Evolutionary conservation across 2,797 vertebrate genomes (phyloP).

Genomic region (Sebastes oblongus): DNA sequence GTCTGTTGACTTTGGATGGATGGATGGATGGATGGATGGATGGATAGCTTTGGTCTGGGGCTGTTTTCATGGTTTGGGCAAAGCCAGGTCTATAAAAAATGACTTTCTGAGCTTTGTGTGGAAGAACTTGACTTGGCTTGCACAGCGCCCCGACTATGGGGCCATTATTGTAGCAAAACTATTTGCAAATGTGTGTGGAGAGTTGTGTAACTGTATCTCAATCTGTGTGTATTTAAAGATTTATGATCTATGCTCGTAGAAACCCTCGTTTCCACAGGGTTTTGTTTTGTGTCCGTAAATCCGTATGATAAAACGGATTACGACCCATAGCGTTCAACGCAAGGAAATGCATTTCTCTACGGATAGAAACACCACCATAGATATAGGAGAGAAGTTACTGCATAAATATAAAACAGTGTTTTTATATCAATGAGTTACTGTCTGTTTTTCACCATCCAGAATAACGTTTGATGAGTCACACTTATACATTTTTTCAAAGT

Average conservation of each 20-base stretch:
- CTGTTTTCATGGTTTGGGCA: neutral
- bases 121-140: constrained; percentile 6
- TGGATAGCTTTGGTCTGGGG: neutral
- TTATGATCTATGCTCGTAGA: neutral
- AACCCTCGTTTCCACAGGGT: no score
- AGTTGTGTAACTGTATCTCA: neutral
- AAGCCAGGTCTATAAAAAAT: neutral
- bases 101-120: neutral
- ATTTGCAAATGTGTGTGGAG: neutral
- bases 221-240: neutral
- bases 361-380: no score
- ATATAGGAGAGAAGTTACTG: no score
- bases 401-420: no score
- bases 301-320: no score
- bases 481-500: no score
- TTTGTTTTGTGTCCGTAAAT: no score
- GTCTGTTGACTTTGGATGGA: neutral
- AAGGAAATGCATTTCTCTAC: no score
- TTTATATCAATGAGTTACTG: no score
- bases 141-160: neutral
- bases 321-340: no score
- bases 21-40: neutral
- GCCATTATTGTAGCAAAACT: neutral
- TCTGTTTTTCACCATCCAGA: no score
- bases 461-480: no score